These are phyloP conservation scores for Botia almorhae DNA, from an alignment of 2,797 vertebrate species.

Conservation along the genomic window DNA sequence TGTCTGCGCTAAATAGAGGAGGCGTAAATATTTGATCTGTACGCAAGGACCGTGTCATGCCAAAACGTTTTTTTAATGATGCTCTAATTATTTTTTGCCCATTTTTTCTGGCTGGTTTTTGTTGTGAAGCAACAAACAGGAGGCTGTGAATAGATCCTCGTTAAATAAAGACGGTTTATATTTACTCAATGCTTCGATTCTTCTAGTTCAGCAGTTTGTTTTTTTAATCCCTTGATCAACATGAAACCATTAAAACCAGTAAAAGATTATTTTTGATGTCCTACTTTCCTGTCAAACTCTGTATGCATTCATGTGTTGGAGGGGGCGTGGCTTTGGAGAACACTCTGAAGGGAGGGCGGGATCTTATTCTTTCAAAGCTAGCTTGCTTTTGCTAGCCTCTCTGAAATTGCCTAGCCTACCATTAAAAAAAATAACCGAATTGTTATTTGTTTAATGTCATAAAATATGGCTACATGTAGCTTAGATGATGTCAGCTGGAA, in stretches of 20 bases:
- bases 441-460: too few relatives aligned
- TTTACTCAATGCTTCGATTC: constrained; percentile 44
- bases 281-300: too few relatives aligned
- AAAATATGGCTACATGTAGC: too few relatives aligned
- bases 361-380: too few relatives aligned
- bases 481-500: too few relatives aligned
- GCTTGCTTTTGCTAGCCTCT: too few relatives aligned
- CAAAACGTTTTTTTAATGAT: constrained; percentile 62
- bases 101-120: constrained; percentile 49
- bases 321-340: too few relatives aligned
- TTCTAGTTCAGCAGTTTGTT: constrained; percentile 30
- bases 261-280: too few relatives aligned
- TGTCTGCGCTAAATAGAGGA: constrained; percentile 50
- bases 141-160: constrained; percentile 48
- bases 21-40: constrained; percentile 62
- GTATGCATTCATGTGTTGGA: too few relatives aligned
- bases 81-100: constrained; percentile 61
- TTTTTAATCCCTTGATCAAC: not conserved
- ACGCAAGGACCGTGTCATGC: constrained; percentile 53
- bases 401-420: too few relatives aligned
- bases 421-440: too few relatives aligned
- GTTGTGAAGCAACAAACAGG: constrained; percentile 37
- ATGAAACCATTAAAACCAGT: constrained; percentile 4
- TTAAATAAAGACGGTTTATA: constrained; percentile 53
- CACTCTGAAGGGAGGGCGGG: too few relatives aligned